Evolutionary conservation across 2,797 vertebrate species (phyloP), one percentile per base, ranked within the genome.

Genomic region (Galagoides demidoff): DNA sequence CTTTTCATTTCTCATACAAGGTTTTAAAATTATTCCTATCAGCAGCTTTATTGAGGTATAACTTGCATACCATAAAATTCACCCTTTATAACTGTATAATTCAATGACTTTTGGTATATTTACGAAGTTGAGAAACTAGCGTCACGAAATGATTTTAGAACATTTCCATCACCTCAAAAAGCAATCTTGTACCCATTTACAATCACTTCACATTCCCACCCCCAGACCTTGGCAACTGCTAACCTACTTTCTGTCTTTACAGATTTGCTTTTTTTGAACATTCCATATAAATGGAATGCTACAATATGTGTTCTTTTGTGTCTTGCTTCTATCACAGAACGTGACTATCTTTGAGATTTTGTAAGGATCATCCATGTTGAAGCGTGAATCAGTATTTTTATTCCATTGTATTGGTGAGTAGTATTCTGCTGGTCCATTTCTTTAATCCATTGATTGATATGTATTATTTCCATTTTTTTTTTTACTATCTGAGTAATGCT

Each of bases 11-110:
- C 93, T 81, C 14, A 76, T 43, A 52, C 12, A 29, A 66, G 49
- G 63, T 76, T 96, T 77, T 4, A 70, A 79, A 91, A 59, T 68
- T 31, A 57, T 79, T 78, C 63, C 84, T 90, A 45, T 79, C 76
- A 82, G n/a, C 68, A 84, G 37, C 3, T 89, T 89, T 85, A 87
- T 34, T 70, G 19, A 91, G 31, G 2, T 55, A 52, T 94, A 95
- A 12, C 90, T 85, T 73, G 82, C 10, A 45, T 85, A 71, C 49
- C 12, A 74, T 79, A 88, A 76, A 92, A 92, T 90, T 64, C 34
- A 89, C 16, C 34, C 3, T 37, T 57, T 57, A n/a, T 61, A 61
- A 91, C 5, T 70, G 7, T 81, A 57, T 57, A 63, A 79, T 89
- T 71, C 91, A 84, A 39, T 74, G 66, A 88, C 59, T 85, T 92